These are phyloP conservation scores for Ammodytes dubius DNA, from an alignment of 2,113 vertebrate genomes.

Conservation along the genomic window DNA sequence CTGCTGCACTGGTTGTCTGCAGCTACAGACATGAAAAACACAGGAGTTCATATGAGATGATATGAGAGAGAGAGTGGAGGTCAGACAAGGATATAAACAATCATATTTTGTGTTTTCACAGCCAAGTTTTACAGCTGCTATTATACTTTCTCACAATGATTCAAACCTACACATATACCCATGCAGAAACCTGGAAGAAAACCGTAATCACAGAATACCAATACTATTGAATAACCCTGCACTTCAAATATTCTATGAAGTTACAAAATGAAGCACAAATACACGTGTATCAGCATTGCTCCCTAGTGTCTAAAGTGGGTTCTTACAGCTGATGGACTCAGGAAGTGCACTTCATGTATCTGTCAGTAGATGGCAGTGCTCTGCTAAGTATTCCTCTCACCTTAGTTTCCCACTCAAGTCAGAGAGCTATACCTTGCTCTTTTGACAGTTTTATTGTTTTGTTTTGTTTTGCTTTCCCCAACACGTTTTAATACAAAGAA, in stretches of 20 bases:
- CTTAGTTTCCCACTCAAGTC: no score
- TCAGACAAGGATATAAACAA: neutral
- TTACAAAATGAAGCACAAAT: neutral
- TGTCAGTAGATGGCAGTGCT: conserved; percentile 72
- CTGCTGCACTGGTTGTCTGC: neutral
- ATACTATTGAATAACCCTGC: neutral
- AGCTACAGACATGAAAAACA: neutral
- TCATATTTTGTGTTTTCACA: neutral
- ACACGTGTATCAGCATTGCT: conserved; percentile 12
- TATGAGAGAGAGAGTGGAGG: neutral
- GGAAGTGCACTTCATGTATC: neutral
- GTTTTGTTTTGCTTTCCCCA: neutral
- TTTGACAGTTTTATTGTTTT: conserved; percentile 20
- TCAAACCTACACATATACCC: neutral
- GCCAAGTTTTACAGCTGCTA: neutral
- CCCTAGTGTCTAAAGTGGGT: conserved; percentile 43
- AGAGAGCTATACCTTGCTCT: neutral
- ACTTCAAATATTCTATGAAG: neutral
- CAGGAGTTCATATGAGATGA: neutral
- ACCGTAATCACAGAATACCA: neutral
- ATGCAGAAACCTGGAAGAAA: neutral
- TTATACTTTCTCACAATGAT: neutral
- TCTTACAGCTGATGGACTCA: conserved; percentile 28
- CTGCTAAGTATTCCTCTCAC: conserved; percentile 3
- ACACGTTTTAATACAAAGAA: neutral